Base-by-base conservation (phyloP, 30 jellyfish, hydroid and myxozoan genomes). In the Nemopilema nomurai region DNA sequence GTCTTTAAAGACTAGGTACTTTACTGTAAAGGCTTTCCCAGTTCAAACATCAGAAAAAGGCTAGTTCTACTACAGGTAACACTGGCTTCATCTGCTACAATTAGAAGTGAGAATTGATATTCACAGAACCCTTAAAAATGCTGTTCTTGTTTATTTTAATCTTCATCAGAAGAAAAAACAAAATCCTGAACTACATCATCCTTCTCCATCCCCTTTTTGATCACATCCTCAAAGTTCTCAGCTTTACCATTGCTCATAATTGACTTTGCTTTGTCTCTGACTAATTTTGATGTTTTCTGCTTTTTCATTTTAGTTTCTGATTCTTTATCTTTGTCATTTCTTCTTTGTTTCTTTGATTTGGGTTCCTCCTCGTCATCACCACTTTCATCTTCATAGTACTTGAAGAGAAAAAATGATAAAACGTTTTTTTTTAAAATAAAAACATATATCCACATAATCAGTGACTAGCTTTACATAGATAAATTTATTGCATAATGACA, bases 181-280 rank as follows among this genome's bases (percentile, higher is more conserved):
- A 87, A 78, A 67, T 87, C 96, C 30, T 87, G 81, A 9, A 87
- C 90, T 17, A 77, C 69, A 50, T 87, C 96, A 19, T 87, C 96
- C 16, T 51, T 70, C 22, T 65, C 73, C 23, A 62, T 50, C 4
- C 79, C 84, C 50, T 57, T 41, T 31, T 33, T 41, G 51, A 73
- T 73, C 4, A 73, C 70, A 73, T 73, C 83, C n/a, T 73, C 83
- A 3, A 73, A 3, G 18, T 18, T 73, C n/a, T 41, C 49, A 16
- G 28, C 18, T 41, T 41, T 41, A 41, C 57, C 57, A 41, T 41
- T 41, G 6, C 9, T 41, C 13, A 41, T 3, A 41, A 3, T 41
- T 30, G 33, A 16, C 70, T 19, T n/a, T 73, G 22, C 51, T 41
- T 73, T 73, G 0, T 18, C 70, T 3, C 6, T 73, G 4, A 9